A percentile compares a stretch with the other conserved stretches of the same genome.
phyloP scores from a whole-genome alignment of 1,140 invertebrate species.

The Frieseomelitta varia region DNA sequence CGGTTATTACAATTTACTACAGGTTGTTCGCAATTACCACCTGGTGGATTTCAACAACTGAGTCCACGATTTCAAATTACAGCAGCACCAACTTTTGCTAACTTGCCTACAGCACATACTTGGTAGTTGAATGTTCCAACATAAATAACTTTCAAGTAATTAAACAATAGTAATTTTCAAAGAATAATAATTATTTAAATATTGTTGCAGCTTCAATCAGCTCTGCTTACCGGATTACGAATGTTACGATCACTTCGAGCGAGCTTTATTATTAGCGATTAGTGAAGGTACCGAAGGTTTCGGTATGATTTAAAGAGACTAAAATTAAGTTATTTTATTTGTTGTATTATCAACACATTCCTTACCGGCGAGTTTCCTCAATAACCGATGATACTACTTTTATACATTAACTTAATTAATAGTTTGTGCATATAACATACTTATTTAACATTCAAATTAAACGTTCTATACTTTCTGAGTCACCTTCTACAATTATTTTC shows the following conservation, averaged over 20 bases:
- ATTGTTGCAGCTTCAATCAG: slow-evolving; percentile 93
- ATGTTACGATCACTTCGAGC: slow-evolving; percentile 95
- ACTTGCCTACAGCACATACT: slow-evolving; percentile 95
- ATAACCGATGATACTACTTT: too few species aligned
- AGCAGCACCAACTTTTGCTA: slow-evolving; percentile 93
- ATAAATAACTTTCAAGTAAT: too few species aligned
- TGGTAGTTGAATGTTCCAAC: slow-evolving; percentile 83
- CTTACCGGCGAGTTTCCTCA: too few species aligned
- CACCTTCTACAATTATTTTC: too few species aligned
- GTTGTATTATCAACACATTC: not conserved
- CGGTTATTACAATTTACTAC: slow-evolving; percentile 97
- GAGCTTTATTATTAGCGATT: slow-evolving; percentile 93
- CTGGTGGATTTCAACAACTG: slow-evolving; percentile 93
- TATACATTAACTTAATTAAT: too few species aligned
- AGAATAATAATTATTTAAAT: slow-evolving; percentile 23
- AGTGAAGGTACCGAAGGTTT: slow-evolving; percentile 98
- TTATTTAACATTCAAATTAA: too few species aligned
- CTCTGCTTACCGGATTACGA: slow-evolving; percentile 97
- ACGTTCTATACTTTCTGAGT: too few species aligned
- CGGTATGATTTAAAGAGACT: slow-evolving; percentile 89
- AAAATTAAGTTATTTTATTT: slow-evolving; percentile 41
- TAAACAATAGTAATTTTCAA: not conserved
- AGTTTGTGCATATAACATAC: too few species aligned
- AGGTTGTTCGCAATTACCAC: slow-evolving; percentile 94
- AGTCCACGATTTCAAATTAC: slow-evolving; percentile 96